phyloP scores from a whole-genome alignment of 2,888 invertebrate species.

The Gisinianus flammeolus region DNA sequence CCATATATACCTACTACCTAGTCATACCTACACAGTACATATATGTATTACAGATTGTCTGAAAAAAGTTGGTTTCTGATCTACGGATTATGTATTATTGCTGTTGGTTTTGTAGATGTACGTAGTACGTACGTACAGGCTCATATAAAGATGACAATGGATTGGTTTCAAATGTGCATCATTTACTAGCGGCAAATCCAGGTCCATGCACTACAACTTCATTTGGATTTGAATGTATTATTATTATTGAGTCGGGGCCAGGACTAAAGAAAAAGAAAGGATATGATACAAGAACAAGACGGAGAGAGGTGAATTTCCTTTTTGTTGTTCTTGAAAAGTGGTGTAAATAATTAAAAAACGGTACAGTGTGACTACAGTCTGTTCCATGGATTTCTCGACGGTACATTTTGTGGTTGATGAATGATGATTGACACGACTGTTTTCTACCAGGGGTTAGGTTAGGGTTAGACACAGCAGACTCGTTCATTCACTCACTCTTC shows the following conservation, averaged over 20 bases:
- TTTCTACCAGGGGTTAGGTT: neutral
- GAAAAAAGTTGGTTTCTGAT: no score
- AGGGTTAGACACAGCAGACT: neutral
- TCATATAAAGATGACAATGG: neutral
- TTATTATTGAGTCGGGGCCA: neutral
- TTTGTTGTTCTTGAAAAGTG: neutral
- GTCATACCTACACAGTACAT: no score
- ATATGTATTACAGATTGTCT: no score
- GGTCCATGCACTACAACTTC: neutral
- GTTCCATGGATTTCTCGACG: neutral
- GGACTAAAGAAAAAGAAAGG: neutral
- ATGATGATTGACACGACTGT: neutral
- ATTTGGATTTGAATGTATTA: neutral
- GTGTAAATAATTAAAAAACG: no score
- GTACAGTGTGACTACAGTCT: neutral
- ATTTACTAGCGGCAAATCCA: no score
- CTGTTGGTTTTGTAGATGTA: no score
- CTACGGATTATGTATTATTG: no score
- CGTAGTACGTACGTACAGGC: no score
- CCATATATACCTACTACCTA: no score
- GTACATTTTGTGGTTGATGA: neutral
- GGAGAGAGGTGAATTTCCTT: no score
- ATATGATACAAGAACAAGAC: no score
- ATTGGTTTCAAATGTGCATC: neutral
- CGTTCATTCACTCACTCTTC: neutral